Evolutionary conservation across 2,113 vertebrate genomes (phyloP), one percentile per base, ranked within the genome.

Genomic region (Cryptotis parvus): DNA sequence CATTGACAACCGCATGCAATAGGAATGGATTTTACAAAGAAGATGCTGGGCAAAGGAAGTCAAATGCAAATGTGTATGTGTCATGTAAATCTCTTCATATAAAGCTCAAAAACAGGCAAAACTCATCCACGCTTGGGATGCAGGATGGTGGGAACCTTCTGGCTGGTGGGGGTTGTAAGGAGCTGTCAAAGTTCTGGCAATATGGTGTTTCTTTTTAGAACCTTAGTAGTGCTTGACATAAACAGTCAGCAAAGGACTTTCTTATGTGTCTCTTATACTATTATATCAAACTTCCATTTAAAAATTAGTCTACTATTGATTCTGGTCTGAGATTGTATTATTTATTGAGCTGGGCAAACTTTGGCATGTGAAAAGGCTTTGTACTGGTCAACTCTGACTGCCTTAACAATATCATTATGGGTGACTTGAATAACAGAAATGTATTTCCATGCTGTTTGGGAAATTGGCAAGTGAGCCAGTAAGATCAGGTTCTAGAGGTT

Each of bases 1-100:
- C 68, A 52, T 58, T 70, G 82, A 29, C 68, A 89, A 74, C 66
- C 68, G 49, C 66, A 45, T 68, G 84, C 63, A 90, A 65, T 15
- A 78, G 24, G 2, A 18, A 65, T 75, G 80, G 69, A 35, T 70
- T 78, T 92, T 43, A 74, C 80, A 65, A 73, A 82, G 12, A 37
- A 31, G 84, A 92, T 20, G 75, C 83, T 45, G 31, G 61, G 33
- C 63, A 73, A 69, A 63, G 79, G 65, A 77, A 94, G n/a, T 39
- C 80, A 86, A 58, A 66, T 29, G 4, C 20, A 9, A 10, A 45
- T 33, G 61, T 16, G 16, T 35, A 0, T 9, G 6, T 15, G 43
- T 18, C 2, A 1, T 22, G 3, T 26, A 16, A 29, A 24, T 72
- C 76, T 83, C 52, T n/a, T 68, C 33, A 87, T 73, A 20, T 1